phyloP scores from a whole-genome alignment of 2,888 invertebrate genomes.

The Sipunculus nudus region DNA sequence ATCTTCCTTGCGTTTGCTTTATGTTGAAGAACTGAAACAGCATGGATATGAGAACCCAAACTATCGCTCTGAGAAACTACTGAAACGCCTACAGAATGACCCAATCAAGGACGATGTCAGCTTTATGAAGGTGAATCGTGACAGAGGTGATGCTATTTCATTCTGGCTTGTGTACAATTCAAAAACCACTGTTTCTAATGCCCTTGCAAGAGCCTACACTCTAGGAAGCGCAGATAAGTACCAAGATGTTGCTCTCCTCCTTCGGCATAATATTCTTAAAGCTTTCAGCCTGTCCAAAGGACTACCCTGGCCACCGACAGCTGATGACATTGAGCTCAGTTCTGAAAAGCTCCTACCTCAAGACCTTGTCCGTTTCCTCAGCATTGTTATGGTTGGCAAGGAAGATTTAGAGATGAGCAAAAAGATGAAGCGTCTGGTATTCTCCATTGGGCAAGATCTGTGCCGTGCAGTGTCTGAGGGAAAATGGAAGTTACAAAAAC shows the following conservation, averaged over 20 bases:
- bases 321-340: too few species aligned
- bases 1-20: not conserved
- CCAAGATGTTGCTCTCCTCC: too few species aligned
- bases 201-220: too few species aligned
- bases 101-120: not conserved
- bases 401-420: not conserved
- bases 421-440: conserved; percentile 1
- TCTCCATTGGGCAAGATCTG: not conserved
- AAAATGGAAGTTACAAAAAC: conserved; percentile 11
- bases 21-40: not conserved
- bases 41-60: not conserved
- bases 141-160: not conserved
- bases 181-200: too few species aligned
- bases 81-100: not conserved
- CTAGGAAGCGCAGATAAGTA: too few species aligned
- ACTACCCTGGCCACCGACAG: too few species aligned
- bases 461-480: conserved; percentile 1
- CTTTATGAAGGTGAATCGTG: not conserved
- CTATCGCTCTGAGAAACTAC: conserved; percentile 4
- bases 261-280: too few species aligned
- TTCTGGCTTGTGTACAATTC: too few species aligned
- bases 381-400: not conserved
- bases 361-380: not conserved
- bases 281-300: too few species aligned
- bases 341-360: not conserved